Conservation (phyloP, 2,888 invertebrate species). For the Chromoteleia sp. region DNA sequence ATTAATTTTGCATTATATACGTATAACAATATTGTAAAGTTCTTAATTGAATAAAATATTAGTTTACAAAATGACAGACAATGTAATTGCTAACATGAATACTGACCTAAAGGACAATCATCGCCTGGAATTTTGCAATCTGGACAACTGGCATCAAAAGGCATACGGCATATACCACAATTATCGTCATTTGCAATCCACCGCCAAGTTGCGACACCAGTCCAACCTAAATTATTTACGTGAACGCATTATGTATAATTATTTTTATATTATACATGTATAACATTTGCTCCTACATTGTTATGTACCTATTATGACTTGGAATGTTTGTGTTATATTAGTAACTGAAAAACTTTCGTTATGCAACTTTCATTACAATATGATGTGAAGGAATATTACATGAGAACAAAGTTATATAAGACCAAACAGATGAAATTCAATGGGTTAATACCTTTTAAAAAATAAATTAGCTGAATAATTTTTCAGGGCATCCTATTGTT, state of each 20-base stretch:
- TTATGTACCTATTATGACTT: background rate
- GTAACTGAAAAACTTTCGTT: background rate
- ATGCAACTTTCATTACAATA: background rate
- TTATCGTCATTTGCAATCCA: slow-evolving; percentile 99
- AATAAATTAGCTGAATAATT: too few species aligned
- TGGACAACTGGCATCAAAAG: slow-evolving; percentile 99
- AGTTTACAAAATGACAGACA: slow-evolving; percentile 10
- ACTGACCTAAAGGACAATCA: slow-evolving; percentile 94
- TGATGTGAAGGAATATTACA: background rate
- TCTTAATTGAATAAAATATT: too few species aligned
- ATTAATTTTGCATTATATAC: too few species aligned
- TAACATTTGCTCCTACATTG: background rate
- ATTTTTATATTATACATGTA: slow-evolving; percentile 15
- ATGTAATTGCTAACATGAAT: slow-evolving; percentile 11
- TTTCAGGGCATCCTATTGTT: too few species aligned
- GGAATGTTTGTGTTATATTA: slow-evolving; percentile 5
- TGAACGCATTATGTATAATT: slow-evolving; percentile 26
- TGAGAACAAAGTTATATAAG: too few species aligned
- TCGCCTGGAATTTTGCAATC: slow-evolving; percentile 99
- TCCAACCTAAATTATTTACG: slow-evolving; percentile 89
- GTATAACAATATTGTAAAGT: too few species aligned
- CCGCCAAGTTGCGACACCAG: slow-evolving; percentile 98
- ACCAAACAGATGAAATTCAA: too few species aligned
- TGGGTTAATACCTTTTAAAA: too few species aligned
- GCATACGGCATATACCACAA: slow-evolving; percentile 99